Evolutionary conservation across 2,113 vertebrate genomes (phyloP).

Genomic region (Tor tambroides): DNA sequence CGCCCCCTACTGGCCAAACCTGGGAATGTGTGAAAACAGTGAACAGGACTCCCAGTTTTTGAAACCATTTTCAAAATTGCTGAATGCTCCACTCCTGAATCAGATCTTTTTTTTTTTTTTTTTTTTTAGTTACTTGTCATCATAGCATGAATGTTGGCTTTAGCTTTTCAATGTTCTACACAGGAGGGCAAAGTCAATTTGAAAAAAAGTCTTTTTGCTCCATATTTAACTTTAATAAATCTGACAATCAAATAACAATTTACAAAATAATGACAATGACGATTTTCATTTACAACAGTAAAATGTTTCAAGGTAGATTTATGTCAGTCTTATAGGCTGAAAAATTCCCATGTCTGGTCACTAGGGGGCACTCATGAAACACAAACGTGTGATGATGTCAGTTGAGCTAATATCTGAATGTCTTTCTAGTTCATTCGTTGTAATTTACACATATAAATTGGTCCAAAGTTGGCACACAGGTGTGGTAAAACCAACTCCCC

Average conservation of each 20-base stretch:
- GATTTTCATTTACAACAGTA: neutral
- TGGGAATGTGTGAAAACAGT: neutral
- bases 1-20: constrained; percentile 2
- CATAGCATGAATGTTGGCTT: neutral
- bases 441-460: constrained; percentile 93
- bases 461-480: constrained; percentile 92
- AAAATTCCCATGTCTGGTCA: neutral
- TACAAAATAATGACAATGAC: neutral
- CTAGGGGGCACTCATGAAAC: neutral
- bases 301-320: neutral
- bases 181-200: constrained; percentile 16
- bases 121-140: neutral
- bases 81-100: neutral
- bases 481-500: constrained; percentile 93
- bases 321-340: neutral
- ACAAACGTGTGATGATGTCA: neutral
- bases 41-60: neutral
- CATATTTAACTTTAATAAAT: neutral
- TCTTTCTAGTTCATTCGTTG: constrained; percentile 68
- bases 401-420: neutral
- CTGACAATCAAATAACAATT: neutral
- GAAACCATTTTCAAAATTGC: neutral
- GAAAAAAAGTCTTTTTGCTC: neutral
- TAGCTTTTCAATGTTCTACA: neutral
- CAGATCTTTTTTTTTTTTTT: no score